Conservation (phyloP, 2,797 vertebrate species). For the Chrysocyon brachyurus region DNA sequence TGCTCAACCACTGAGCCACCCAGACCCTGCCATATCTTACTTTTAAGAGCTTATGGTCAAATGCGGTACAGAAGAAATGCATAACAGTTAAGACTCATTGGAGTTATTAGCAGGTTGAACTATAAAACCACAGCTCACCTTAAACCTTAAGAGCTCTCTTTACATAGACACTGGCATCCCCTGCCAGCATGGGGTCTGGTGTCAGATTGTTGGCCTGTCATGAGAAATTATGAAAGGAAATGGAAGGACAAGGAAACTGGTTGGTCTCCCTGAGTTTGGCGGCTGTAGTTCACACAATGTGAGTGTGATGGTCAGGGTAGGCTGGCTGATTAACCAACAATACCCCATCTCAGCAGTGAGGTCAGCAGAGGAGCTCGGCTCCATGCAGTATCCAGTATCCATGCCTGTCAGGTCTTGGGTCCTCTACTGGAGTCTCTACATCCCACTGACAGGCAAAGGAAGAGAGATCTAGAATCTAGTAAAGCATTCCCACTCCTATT, state of each 20-base stretch:
- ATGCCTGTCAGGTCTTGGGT: neutral
- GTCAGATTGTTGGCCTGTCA: accelerated
- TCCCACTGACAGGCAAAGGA: neutral
- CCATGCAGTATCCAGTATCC: accelerated
- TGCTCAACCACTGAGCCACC: too few relatives aligned
- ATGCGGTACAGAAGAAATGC: neutral
- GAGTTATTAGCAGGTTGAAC: neutral
- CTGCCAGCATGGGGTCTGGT: neutral
- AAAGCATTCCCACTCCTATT: too few relatives aligned
- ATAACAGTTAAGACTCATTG: neutral
- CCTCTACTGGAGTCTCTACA: neutral
- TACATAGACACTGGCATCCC: neutral
- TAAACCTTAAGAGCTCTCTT: neutral
- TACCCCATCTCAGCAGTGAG: neutral
- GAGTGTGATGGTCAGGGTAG: neutral
- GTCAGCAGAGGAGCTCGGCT: neutral
- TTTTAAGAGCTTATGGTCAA: neutral
- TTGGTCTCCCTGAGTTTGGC: neutral
- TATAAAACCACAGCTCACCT: neutral
- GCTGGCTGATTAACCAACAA: neutral
- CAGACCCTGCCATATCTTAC: too few relatives aligned
- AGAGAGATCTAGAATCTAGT: neutral
- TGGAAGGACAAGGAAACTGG: neutral
- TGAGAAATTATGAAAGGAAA: neutral
- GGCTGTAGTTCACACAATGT: neutral